These are phyloP conservation scores for Heliothis virescens DNA, from an alignment of 1,140 invertebrate genomes.

Conservation along the genomic window DNA sequence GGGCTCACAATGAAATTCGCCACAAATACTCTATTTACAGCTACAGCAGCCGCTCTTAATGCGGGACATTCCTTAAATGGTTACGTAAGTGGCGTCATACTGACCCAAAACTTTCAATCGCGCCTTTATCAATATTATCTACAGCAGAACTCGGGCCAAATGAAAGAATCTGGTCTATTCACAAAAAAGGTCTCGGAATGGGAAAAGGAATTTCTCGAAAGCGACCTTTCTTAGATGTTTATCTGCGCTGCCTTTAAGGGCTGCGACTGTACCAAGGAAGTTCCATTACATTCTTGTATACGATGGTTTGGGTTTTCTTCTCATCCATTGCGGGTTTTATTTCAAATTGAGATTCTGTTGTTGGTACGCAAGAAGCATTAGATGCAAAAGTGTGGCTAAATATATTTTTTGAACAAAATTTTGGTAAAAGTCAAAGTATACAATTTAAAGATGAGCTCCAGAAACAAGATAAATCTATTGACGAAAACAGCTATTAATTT, in stretches of 20 bases:
- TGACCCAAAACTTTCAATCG: conserved; percentile 64
- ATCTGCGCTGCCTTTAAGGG: conserved; percentile 65
- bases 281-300: neutral
- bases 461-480: conserved; percentile 67
- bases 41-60: conserved; percentile 43
- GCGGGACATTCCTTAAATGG: conserved; percentile 48
- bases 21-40: conserved; percentile 47
- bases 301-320: neutral
- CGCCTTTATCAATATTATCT: conserved; percentile 73
- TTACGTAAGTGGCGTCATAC: conserved; percentile 58
- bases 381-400: neutral
- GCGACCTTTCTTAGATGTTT: conserved; percentile 72
- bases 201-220: conserved; percentile 67
- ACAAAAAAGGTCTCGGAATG: conserved; percentile 69
- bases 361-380: neutral
- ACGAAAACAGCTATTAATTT: conserved; percentile 64
- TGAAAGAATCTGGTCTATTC: conserved; percentile 71
- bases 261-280: conserved; percentile 44
- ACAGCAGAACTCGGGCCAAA: conserved; percentile 63
- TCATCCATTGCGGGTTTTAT: conserved; percentile 4
- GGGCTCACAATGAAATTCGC: conserved; percentile 5
- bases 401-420: neutral
- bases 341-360: neutral
- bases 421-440: conserved; percentile 52
- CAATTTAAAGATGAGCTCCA: conserved; percentile 60